Evolutionary conservation across 2,888 invertebrate species (phyloP).

Genomic region (Perithous albicinctus): DNA sequence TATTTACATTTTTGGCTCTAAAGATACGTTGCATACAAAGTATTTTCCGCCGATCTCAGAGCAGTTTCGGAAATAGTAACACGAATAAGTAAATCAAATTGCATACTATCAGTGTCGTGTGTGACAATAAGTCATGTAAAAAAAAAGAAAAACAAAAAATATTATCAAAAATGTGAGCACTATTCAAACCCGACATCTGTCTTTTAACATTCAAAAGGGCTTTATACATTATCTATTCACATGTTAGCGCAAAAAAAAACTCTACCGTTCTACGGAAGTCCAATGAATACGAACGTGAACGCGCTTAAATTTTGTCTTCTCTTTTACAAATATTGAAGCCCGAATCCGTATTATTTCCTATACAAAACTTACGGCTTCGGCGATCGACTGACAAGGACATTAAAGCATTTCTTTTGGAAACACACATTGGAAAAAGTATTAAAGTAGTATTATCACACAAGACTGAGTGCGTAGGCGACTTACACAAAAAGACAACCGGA

Average conservation of each 20-base stretch:
- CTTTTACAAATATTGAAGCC: constrained; percentile 36
- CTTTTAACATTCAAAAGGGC: constrained; percentile 29
- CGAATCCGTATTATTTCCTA: constrained; percentile 43
- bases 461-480: constrained; percentile 76
- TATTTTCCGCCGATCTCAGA: constrained; percentile 61
- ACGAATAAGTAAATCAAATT: constrained; percentile 62
- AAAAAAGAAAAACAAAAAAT: constrained; percentile 44
- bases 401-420: constrained; percentile 48
- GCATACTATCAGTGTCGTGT: constrained; percentile 60
- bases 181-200: constrained; percentile 57
- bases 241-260: constrained; percentile 14
- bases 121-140: constrained; percentile 69
- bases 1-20: constrained; percentile 49
- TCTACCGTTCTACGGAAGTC: constrained; percentile 2
- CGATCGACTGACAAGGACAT: constrained; percentile 27
- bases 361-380: constrained; percentile 48
- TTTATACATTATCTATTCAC: constrained; percentile 14
- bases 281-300: constrained; percentile 42
- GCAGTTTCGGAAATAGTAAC: constrained; percentile 54
- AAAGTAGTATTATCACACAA: constrained; percentile 81
- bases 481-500: constrained; percentile 52
- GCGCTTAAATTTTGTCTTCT: constrained; percentile 42
- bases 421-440: constrained; percentile 75
- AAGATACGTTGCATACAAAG: constrained; percentile 55
- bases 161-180: constrained; percentile 65